Conservation (phyloP, 2,888 invertebrate genomes). For the Quadroppia sp. region DNA sequence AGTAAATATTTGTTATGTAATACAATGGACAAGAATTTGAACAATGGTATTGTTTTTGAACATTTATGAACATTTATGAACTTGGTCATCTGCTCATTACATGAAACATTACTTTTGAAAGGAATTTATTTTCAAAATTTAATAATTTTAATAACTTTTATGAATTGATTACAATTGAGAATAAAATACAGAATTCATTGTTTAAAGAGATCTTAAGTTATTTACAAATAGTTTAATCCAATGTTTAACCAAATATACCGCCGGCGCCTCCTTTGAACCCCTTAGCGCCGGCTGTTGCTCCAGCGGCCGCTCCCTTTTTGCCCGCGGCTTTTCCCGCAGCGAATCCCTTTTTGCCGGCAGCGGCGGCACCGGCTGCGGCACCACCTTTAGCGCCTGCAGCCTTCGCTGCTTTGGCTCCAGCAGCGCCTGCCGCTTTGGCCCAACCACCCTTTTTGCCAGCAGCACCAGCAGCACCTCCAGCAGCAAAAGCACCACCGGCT, state of each 20-base stretch:
- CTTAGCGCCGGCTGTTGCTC: slow-evolving; percentile 27
- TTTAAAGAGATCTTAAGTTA: too few relatives aligned
- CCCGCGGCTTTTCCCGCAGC: slow-evolving; percentile 29
- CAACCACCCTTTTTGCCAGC: slow-evolving; percentile 35
- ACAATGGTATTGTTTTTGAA: too few relatives aligned
- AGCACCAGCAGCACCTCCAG: slow-evolving; percentile 41
- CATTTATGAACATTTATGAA: too few relatives aligned
- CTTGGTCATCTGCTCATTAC: too few relatives aligned
- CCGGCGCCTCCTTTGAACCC: slow-evolving; percentile 1
- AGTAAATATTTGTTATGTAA: too few relatives aligned
- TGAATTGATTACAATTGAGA: too few relatives aligned
- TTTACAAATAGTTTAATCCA: too few relatives aligned
- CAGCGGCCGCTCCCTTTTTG: slow-evolving; percentile 33
- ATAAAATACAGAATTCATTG: too few relatives aligned
- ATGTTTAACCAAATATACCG: neutral
- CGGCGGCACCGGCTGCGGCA: slow-evolving; percentile 38
- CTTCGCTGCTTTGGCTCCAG: slow-evolving; percentile 39
- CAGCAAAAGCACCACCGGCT: slow-evolving; percentile 41
- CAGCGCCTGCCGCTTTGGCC: slow-evolving; percentile 37
- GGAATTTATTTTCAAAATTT: too few relatives aligned
- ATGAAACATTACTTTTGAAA: too few relatives aligned
- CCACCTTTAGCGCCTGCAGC: slow-evolving; percentile 36
- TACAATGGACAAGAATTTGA: too few relatives aligned
- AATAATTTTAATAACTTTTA: too few relatives aligned
- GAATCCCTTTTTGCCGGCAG: slow-evolving; percentile 27